Evolutionary conservation across 1,140 invertebrate species (phyloP).

Genomic region (Cotesia glomerata): DNA sequence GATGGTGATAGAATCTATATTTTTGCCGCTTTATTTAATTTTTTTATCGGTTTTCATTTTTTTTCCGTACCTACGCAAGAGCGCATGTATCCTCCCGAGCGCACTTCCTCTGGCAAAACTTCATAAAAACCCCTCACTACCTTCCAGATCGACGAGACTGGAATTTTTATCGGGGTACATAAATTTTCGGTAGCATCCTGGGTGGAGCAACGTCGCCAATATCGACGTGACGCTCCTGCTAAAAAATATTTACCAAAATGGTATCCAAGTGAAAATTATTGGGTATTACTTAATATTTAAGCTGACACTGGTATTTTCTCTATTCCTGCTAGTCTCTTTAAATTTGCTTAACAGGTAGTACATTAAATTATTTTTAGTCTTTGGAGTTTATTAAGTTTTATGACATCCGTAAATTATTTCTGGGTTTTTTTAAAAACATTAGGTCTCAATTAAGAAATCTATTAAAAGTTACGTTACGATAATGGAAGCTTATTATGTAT

Average conservation of each 20-base stretch:
- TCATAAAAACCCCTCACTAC: constrained; percentile 17
- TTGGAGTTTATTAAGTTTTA: too few relatives aligned
- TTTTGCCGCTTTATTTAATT: not conserved
- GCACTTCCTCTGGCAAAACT: constrained; percentile 23
- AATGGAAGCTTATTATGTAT: too few relatives aligned
- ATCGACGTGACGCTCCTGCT: not conserved
- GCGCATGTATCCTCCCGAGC: constrained; percentile 17
- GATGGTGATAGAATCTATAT: constrained; percentile 3
- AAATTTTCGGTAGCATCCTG: constrained; percentile 20
- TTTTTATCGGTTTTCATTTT: not conserved
- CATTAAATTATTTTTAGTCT: too few relatives aligned
- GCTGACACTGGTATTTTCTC: not conserved
- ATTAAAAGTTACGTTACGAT: too few relatives aligned
- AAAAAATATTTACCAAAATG: not conserved
- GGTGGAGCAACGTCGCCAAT: constrained; percentile 10
- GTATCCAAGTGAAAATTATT: not conserved
- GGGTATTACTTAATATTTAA: not conserved
- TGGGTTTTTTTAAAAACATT: too few relatives aligned
- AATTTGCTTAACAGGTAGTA: too few relatives aligned
- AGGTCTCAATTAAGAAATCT: too few relatives aligned
- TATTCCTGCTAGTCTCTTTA: too few relatives aligned
- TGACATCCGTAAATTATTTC: too few relatives aligned
- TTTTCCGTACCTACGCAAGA: constrained; percentile 10
- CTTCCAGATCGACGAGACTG: constrained; percentile 8
- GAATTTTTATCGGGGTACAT: constrained; percentile 25